Evolutionary conservation across 2,113 vertebrate species (phyloP), one percentile per base, ranked within the genome.

Genomic region (Chloropsis hardwickii): DNA sequence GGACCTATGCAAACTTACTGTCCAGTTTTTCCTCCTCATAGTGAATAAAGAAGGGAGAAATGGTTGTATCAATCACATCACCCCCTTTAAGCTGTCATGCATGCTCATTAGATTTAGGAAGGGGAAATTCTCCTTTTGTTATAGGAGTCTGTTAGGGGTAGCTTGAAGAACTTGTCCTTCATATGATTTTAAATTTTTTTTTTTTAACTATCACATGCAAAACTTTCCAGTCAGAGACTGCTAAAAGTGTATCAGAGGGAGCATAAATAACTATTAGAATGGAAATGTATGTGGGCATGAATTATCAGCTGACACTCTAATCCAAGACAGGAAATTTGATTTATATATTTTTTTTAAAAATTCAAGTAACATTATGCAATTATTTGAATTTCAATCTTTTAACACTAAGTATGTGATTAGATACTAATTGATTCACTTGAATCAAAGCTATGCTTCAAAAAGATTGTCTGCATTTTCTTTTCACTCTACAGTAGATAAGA

Each of bases 301-400:
- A 12, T 37, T 71, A 50, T 54, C n/a, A 88, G 14, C 31, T 81
- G 48, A 73, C 18, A 31, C 4, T 51, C 6, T 44, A 37, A 82
- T 33, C 17, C 11, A 74, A 76, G 37, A 50, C 8, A 67, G 51
- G 14, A 90, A 76, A 80, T 92, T 73, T 86, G 14, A 80, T 91
- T 74, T 87, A 44, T 67, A 18, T 56, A 45, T 72, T 86, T 83
- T 86, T 83, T 10, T 81, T 33, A 39, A 88, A 56, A 94, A 71
- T 69, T 71, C 27, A 79, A 69, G 8, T 51, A 90, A 82, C 2
- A 37, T 15, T 45, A 51, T 71, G 22, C 48, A 91, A 82, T 72
- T 93, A 88, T 95, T 94, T 93, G 45, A 42, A 90, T 81, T 83
- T 88, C 25, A 86, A 33, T 44, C 6, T 80, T 91, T 82, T 72